These are phyloP conservation scores for Caenorhabditis elegans DNA, from an alignment of 1,140 invertebrate species.

Conservation along the genomic window WBcel235 BX284605.5:5025001-5025500, in stretches of 20 bases:
- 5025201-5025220: background rate
- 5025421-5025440: conserved; percentile 37
- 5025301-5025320: conserved; percentile 85
- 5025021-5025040: too few relatives aligned
- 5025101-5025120: too few relatives aligned
- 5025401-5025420: conserved; percentile 34
- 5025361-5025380: conserved; percentile 92
- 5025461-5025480: conserved; percentile 54
- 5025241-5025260: conserved; percentile 39
- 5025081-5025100: too few relatives aligned
- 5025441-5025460: conserved; percentile 39
- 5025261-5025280: conserved; percentile 50
- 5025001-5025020: too few relatives aligned
- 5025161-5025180: background rate
- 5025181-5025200: conserved; percentile 23
- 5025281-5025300: conserved; percentile 72
- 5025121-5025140: conserved; percentile 3
- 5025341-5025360: conserved; percentile 93
- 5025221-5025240: background rate
- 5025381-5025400: conserved; percentile 76
- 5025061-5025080: too few relatives aligned
- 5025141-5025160: conserved; percentile 32
- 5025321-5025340: conserved; percentile 95
- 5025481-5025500: conserved; percentile 44
- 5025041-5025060: too few relatives aligned